Evolutionary conservation across 2,797 vertebrate species (phyloP).

Genomic region (Halcyon chelicuti): DNA sequence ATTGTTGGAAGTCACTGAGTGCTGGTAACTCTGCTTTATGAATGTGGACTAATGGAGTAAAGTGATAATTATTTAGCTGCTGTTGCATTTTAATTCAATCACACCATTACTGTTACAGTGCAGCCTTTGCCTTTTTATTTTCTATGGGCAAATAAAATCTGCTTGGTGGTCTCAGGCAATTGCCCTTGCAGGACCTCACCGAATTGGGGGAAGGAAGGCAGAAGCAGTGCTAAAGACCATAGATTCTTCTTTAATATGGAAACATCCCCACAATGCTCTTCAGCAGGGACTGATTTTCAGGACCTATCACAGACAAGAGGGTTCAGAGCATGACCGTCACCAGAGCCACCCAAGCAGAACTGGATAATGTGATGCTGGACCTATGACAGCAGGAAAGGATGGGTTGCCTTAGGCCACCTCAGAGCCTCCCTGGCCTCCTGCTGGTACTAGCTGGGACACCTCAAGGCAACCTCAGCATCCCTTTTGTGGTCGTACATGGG

Average conservation of each 20-base stretch:
- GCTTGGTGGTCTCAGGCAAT: not conserved
- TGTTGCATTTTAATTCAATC: conserved; percentile 55
- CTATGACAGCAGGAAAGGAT: not conserved
- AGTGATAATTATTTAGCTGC: conserved; percentile 62
- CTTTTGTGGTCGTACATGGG: accelerated
- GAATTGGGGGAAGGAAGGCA: not conserved
- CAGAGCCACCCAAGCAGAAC: not conserved
- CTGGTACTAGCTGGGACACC: not conserved
- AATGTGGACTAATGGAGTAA: conserved; percentile 33
- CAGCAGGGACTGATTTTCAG: not conserved
- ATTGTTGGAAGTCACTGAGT: conserved; percentile 62
- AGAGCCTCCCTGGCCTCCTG: not conserved
- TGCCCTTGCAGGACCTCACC: not conserved
- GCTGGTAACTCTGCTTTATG: conserved; percentile 69
- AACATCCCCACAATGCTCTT: not conserved
- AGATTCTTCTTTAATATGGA: not conserved
- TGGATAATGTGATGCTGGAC: not conserved
- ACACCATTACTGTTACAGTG: not conserved
- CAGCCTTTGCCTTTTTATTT: not conserved
- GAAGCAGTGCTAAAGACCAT: not conserved
- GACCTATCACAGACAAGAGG: not conserved
- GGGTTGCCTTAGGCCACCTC: not conserved
- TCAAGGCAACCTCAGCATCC: not conserved
- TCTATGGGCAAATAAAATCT: not conserved
- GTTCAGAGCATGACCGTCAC: not conserved